Percentiles rank a stretch among this genome's conserved stretches.
Evolutionary conservation across 2,888 invertebrate genomes (phyloP).

Genomic region (Itoplectis maculator): DNA sequence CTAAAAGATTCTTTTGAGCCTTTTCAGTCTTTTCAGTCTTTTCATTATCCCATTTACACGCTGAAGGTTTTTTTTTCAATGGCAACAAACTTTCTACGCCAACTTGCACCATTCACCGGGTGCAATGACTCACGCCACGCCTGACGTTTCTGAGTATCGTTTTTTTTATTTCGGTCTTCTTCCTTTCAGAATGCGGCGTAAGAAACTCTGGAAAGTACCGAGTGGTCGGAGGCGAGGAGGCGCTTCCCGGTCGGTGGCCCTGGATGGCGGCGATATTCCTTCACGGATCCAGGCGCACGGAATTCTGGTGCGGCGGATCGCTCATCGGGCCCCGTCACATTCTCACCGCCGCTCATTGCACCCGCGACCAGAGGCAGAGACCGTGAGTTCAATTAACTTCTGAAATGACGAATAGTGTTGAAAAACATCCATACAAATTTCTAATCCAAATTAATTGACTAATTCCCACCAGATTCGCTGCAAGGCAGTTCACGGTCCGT

Average conservation of each 20-base stretch:
- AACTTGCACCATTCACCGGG: constrained; percentile 17
- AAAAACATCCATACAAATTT: background rate
- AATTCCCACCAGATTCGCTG: constrained; percentile 89
- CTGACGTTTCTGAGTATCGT: constrained; percentile 32
- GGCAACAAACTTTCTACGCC: constrained; percentile 22
- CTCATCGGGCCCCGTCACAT: constrained; percentile 92
- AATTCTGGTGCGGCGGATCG: constrained; percentile 98
- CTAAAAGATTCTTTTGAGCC: no score
- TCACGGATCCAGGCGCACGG: constrained; percentile 92
- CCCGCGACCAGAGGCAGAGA: constrained; percentile 94
- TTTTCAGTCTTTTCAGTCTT: background rate
- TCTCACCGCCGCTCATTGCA: constrained; percentile 97
- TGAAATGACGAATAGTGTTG: constrained; percentile 3
- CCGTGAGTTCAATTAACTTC: constrained; percentile 88
- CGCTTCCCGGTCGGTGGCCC: constrained; percentile 95
- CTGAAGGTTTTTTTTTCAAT: background rate
- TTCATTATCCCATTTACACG: background rate
- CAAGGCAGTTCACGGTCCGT: constrained; percentile 95
- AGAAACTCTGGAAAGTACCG: constrained; percentile 93
- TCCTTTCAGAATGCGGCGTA: constrained; percentile 90
- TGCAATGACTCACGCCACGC: constrained; percentile 42
- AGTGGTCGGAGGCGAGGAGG: constrained; percentile 95
- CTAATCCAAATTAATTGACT: background rate
- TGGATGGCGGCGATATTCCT: constrained; percentile 98
- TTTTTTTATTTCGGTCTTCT: constrained; percentile 16